Base-by-base conservation (phyloP, 1,140 invertebrate species). In the Chironomus tepperi region DNA sequence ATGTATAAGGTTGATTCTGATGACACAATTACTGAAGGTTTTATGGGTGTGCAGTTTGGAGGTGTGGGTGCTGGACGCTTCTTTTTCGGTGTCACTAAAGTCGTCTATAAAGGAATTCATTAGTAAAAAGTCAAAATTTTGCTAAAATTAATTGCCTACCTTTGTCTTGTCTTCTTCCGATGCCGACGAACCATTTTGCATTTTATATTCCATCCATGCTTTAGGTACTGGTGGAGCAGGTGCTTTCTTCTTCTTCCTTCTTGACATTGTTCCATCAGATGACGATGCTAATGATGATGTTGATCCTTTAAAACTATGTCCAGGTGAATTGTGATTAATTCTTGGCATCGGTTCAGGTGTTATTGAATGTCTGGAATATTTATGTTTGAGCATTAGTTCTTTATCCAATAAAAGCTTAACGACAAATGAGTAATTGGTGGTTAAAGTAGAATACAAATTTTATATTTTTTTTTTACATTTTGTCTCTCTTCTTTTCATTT, bases 31-130 rank as follows among this genome's bases (percentile, higher is more conserved):
- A 19, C 43, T 21, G 43, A 6, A 15, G 57, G 10, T 24, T 75
- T 70, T n/a, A 70, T 18, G n/a, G 65, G 16, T 8, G 65, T 72
- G 18, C 43, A 24, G 15, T 19, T 79, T 2, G 89, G 90, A 73
- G 90, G 90, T 34, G 86, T 86, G 1, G 90, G 90, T 3, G 90
- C 90, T 1, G 85, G 87, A 75, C 89, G 88, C 78, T 90, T 91
- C 78, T 91, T 91, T 64, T 87, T 83, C n/a, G 78, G 74, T 6
- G 76, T 75, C 65, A 77, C 80, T 7, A 83, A 82, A 5, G 83
- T 84, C 15, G 80, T n/a, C 47, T 57, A n/a, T 57, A 15, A n/a
- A n/a, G 7, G 2, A n/a, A 57, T 57, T 34, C 24, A 34, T 15
- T 15, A 57, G 7, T 15, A 57, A 57, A 57, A 34, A 2, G 12